Base-by-base conservation (phyloP, 1,140 invertebrate genomes). In the Macrobrachium nipponense region DNA sequence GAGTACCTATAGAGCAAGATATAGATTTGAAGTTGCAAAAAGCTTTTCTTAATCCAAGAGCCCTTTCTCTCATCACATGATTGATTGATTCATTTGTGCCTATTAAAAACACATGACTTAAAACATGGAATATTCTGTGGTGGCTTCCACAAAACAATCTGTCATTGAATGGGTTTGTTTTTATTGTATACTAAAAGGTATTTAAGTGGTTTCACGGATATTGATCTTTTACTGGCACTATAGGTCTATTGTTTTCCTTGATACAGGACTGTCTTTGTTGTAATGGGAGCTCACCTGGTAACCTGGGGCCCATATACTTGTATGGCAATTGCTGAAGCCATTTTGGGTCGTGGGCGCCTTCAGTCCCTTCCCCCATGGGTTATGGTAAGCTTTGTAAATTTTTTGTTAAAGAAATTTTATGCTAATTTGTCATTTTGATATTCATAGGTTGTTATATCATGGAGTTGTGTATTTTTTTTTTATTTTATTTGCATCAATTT, bases 241-340 rank as follows among this genome's bases (percentile, higher is more conserved):
- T 17, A 73, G 8, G 5, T 18, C 14, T 61, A 36, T 77, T 14
- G 14, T 5, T 61, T 4, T 36, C 18, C 70, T 27, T 64, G 2
- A 51, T 61, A 59, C 85, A 87, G 89, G 62, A 89, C 89, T 0
- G 86, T 89, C 15, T 88, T 86, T 70, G 80, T 89, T 66, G 88
- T 89, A 66, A 62, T 89, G n/a, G 89, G 89, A 14, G 80, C 85
- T 12, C 87, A 88, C 66, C 36, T 88, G 11, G 43, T 87, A 36
- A 86, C 89, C 23, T 89, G 86, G 82, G 61, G 84, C 5, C 89
- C 89, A 6, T 89, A 88, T 72, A 70, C 80, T 5, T 59, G 72
- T 44, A n/a, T 88, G 62, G 88, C 87, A 11, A 51, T 88, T 27
- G 77, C 72, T 8, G 87, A 88, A 78, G 73, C 82, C 2, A 23